Evolutionary conservation across 1,140 invertebrate species (phyloP), one percentile per base, ranked within the genome.

Genomic region (Whitmania pigra): DNA sequence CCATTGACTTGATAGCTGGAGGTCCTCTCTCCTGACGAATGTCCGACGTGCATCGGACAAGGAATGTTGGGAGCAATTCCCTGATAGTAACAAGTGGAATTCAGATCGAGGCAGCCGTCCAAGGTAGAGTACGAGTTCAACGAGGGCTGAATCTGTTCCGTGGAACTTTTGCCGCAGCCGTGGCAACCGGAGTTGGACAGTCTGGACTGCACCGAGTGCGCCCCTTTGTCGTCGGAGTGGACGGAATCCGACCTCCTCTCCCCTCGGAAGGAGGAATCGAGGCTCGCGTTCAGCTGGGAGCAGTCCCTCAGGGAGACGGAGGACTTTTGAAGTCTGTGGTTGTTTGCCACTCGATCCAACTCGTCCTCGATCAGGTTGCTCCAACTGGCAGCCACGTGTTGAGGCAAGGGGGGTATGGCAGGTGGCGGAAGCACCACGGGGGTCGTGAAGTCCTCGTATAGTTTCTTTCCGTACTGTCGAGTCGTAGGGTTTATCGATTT

Each of bases 291-390:
- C 22, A 63, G 22, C 6, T 7, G 9, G 29, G 57, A 63, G 57
- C 57, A 63, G 20, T 63, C 57, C 29, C 57, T 63, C 29, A 63
- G 57, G 11, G 57, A 63, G 29, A 31, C 57, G 6, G 57, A 63
- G 11, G 57, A 63, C 22, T 25, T 25, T 13, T 63, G 57, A 13
- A 31, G 57, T 31, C 29, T 63, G 22, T 63, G 57, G 57, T 25
- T 15, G 22, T 22, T 25, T 11, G 57, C 57, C 29, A 63, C 29
- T 13, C 57, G 9, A 31, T 63, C 57, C 29, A 63, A 20, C 18
- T 63, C 57, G 57, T 63, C 57, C 22, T 63, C 57, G 29, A 63
- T 63, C 29, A 63, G 11, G 57, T 63, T 63, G 29, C 57, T 63
- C 57, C 57, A 63, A 20, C 57, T 63, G 22, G 57, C 57, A 13